Evolutionary conservation across 2,113 vertebrate genomes (phyloP), one percentile per base, ranked within the genome.

Genomic region (Nothoprocta pentlandii): DNA sequence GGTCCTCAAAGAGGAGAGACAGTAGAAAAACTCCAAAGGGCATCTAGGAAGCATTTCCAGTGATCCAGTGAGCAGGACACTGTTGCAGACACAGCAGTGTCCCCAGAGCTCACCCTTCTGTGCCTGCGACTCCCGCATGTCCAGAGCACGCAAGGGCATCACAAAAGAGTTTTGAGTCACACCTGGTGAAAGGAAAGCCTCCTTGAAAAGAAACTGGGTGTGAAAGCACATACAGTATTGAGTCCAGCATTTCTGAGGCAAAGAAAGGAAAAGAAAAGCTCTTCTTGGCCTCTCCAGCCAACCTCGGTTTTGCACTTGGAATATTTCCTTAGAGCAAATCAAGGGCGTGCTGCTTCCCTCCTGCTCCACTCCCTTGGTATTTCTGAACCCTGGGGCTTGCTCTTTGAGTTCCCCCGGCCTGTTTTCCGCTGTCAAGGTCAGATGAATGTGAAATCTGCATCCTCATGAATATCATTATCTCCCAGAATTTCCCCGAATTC

Each of bases 391-490:
- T 63, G 47, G 36, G 54, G 1, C 23, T 75, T 71, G 39, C 12
- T 47, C 81, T 68, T 44, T 87, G 67, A 81, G 85, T 87, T 90
- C 61, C 16, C 84, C 20, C 10, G 16, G 71, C 53, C 78, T 76
- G 3, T 0, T 84, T 89, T 81, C 51, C 87, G 12, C 68, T 85
- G 92, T 80, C 78, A 95, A 90, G 92, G 94, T 97, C 93, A 90
- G 61, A 82, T 36, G 61, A 94, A 93, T 76, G 92, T 76, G 62
- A 70, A 94, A 86, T 88, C 82, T 64, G 68, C 94, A 86, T 93
- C 69, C 39, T 93, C 94, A 97, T 95, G 92, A 95, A 94, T 95
- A 96, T 92, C 79, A 96, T 96, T 94, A 94, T 79, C 22, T 36
- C 56, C 22, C 44, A 94, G 90, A 94, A 94, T 87, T 95, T 94